Percentiles rank a stretch among this genome's conserved stretches.
Evolutionary conservation across 2,113 vertebrate genomes (phyloP).

Genomic region (Corvus hawaiiensis): DNA sequence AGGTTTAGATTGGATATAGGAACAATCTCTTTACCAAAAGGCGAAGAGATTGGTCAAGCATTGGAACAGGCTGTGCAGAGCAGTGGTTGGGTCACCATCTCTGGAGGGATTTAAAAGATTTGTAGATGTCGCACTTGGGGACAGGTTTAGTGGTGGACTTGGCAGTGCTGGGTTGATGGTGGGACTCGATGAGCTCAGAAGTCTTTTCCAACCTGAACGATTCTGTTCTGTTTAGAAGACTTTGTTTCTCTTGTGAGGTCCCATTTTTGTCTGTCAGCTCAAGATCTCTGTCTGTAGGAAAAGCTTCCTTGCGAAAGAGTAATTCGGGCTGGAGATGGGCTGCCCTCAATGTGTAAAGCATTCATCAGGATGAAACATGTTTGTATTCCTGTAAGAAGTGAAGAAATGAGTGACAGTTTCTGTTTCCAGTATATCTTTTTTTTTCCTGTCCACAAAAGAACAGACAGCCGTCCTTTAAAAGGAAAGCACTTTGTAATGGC

Average conservation of each 20-base stretch:
- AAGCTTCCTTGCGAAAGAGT: neutral
- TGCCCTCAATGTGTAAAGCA: neutral
- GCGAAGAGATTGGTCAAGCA: neutral
- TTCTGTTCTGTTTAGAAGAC: neutral
- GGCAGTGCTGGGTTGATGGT: neutral
- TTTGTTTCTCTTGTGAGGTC: constrained; percentile 29
- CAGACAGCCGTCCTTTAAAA: constrained; percentile 28
- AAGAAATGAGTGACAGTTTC: constrained; percentile 16
- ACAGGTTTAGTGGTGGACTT: neutral
- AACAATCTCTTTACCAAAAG: neutral
- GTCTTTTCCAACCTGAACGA: neutral
- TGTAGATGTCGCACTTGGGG: neutral
- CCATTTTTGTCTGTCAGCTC: neutral
- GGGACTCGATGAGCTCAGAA: neutral
- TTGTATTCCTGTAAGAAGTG: constrained; percentile 17
- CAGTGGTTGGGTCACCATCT: neutral
- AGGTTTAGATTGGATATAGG: neutral
- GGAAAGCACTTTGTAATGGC: constrained; percentile 24
- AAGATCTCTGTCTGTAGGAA: neutral
- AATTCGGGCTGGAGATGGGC: neutral
- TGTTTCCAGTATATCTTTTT: neutral
- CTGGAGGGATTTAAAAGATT: neutral
- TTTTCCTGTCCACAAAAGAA: neutral
- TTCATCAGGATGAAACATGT: neutral
- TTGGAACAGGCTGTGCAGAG: neutral